Conservation (phyloP, 2,888 invertebrate genomes). For the Heliconius erato region DNA sequence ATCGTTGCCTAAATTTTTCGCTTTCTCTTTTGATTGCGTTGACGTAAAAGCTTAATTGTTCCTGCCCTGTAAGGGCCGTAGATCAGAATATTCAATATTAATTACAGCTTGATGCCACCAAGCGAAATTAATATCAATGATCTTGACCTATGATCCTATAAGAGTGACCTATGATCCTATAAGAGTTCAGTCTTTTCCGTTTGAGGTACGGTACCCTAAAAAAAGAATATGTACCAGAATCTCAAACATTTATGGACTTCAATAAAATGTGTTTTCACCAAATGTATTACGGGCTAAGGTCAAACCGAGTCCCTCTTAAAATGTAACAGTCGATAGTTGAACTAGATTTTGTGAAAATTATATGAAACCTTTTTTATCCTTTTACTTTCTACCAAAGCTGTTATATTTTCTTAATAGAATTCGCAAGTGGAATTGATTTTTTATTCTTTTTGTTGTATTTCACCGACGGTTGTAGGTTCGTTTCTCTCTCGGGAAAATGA, state of each 20-base stretch:
- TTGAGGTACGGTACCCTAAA: neutral
- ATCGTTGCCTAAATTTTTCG: too few species aligned
- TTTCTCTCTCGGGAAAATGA: too few species aligned
- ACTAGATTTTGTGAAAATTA: slow-evolving; percentile 29
- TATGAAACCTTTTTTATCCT: slow-evolving; percentile 24
- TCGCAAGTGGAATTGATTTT: neutral
- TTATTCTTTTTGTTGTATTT: neutral
- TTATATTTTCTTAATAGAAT: slow-evolving; percentile 3
- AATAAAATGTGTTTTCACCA: slow-evolving; percentile 18
- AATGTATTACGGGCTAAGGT: slow-evolving; percentile 16
- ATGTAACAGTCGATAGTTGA: slow-evolving; percentile 19
- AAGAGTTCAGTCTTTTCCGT: too few species aligned
- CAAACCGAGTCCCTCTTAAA: slow-evolving; percentile 15
- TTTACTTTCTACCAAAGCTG: slow-evolving; percentile 10
- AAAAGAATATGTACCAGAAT: neutral
- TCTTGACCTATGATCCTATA: too few species aligned
- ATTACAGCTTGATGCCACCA: too few species aligned
- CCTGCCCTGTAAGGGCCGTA: too few species aligned
- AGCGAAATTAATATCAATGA: too few species aligned
- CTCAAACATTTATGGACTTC: neutral
- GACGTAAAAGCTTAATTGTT: too few species aligned
- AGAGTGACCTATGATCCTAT: too few species aligned
- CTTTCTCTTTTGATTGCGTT: too few species aligned
- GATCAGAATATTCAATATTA: too few species aligned
- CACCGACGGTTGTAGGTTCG: too few species aligned